Base-by-base conservation (phyloP, 2,888 invertebrate species). In the Thera obeliscata region DNA sequence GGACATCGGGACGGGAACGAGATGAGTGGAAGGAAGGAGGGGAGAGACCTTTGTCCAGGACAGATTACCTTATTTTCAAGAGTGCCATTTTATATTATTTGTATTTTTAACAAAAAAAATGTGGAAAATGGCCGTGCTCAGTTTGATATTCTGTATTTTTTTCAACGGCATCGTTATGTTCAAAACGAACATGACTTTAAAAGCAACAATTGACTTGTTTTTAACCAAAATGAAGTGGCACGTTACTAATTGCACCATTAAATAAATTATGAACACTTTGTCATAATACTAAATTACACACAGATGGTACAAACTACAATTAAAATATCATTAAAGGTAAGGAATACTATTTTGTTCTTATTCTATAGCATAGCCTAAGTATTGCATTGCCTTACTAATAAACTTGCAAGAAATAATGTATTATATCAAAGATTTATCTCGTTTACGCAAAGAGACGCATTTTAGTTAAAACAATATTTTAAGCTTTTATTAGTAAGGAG, bases 261-360 rank as follows among this genome's bases (percentile, higher is more conserved):
- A 87, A 89, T 91, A 90, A 89, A 84, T 88, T 86, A 88, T 80
- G 84, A 86, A 87, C 87, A 86, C 84, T 79, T 77, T 77, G 73
- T 71, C 74, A 81, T 77, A 81, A 22, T 73, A 78, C 79, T 83
- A 80, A 74, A 78, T 74, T 77, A 81, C 75, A 81, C 80, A 80
- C 79, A 74, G 52, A 75, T 7, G 43, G 43, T 73, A 80, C 73
- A 55, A 60, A 56, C 57, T 61, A 61, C 33, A 33, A 38, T 76
- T 72, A 59, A 66, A 76, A 76, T 76, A 76, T 78, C 79, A 74
- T 61, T 75, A 79, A 81, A 83, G 55, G 48, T 64, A 68, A 69
- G 81, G 85, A 91, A 90, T 91, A 91, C 90, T 91, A 86, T 88
- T 79, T 85, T 84, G 78, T 81, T 80, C 82, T 81, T 86, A 85